phyloP scores from a whole-genome alignment of 2,797 vertebrate species.

The Melanotaenia trifasciata region DNA sequence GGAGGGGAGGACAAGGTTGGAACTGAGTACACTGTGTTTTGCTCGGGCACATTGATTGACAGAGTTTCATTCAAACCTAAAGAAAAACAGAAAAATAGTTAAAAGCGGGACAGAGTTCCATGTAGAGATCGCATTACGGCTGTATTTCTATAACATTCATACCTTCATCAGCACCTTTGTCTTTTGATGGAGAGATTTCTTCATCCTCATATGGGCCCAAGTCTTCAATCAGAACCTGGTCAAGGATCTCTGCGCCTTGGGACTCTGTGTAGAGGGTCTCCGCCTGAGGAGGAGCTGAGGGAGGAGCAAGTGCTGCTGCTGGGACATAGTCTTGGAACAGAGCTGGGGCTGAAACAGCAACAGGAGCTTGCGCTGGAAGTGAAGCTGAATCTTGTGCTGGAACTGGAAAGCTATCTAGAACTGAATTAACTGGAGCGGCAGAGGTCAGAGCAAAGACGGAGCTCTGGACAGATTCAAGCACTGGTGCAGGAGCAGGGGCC shows the following conservation, averaged over 20 bases:
- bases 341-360: slow-evolving; percentile 3
- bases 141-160: slow-evolving; percentile 16
- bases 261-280: slow-evolving; percentile 41
- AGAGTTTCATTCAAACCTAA: slow-evolving; percentile 76
- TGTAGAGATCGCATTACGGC: neutral
- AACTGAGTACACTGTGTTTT: slow-evolving; percentile 60
- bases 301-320: slow-evolving; percentile 21
- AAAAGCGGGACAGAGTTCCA: neutral
- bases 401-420: slow-evolving; percentile 5
- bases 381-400: slow-evolving; percentile 7
- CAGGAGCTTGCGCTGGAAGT: slow-evolving; percentile 16
- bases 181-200: slow-evolving; percentile 43
- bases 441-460: slow-evolving; percentile 18
- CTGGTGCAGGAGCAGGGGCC: slow-evolving; percentile 19
- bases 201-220: slow-evolving; percentile 70
- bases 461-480: slow-evolving; percentile 30
- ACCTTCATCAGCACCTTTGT: slow-evolving; percentile 66
- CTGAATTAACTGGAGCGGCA: slow-evolving; percentile 10
- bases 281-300: slow-evolving; percentile 21
- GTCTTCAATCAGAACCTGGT: slow-evolving; percentile 78
- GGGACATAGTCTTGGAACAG: slow-evolving; percentile 20
- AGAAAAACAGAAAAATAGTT: slow-evolving; percentile 31
- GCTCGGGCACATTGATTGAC: slow-evolving; percentile 56
- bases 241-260: slow-evolving; percentile 35
- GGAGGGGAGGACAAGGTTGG: slow-evolving; percentile 58